These are phyloP conservation scores for Panulirus ornatus DNA, from an alignment of 1,140 invertebrate genomes.

Conservation along the genomic window DNA sequence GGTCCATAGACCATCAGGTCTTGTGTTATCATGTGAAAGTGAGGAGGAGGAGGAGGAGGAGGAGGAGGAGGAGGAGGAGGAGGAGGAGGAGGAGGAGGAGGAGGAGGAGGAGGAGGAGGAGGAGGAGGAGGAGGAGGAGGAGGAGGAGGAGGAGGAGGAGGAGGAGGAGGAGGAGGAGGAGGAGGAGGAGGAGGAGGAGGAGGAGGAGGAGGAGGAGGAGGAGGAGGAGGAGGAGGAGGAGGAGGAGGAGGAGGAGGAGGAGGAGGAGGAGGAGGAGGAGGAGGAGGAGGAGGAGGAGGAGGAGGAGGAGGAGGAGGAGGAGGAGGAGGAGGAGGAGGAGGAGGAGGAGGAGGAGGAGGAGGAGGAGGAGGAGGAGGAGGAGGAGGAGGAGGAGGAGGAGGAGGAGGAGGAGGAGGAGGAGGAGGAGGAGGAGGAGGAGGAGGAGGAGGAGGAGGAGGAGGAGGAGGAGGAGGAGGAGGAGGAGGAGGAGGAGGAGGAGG, in stretches of 20 bases:
- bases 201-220: neutral
- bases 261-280: too few relatives aligned
- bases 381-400: neutral
- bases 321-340: neutral
- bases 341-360: neutral
- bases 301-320: neutral
- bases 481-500: too few relatives aligned
- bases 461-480: too few relatives aligned
- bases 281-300: neutral
- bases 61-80: neutral
- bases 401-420: neutral
- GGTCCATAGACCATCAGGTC: too few relatives aligned
- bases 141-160: neutral
- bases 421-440: neutral
- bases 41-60: neutral
- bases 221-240: neutral
- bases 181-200: neutral
- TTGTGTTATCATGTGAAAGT: too few relatives aligned
- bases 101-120: neutral
- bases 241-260: neutral
- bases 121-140: neutral
- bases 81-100: neutral
- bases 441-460: neutral
- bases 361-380: neutral
- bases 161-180: neutral